phyloP scores from a whole-genome alignment of 2,113 vertebrate genomes.

The Amazona guildingii region DNA sequence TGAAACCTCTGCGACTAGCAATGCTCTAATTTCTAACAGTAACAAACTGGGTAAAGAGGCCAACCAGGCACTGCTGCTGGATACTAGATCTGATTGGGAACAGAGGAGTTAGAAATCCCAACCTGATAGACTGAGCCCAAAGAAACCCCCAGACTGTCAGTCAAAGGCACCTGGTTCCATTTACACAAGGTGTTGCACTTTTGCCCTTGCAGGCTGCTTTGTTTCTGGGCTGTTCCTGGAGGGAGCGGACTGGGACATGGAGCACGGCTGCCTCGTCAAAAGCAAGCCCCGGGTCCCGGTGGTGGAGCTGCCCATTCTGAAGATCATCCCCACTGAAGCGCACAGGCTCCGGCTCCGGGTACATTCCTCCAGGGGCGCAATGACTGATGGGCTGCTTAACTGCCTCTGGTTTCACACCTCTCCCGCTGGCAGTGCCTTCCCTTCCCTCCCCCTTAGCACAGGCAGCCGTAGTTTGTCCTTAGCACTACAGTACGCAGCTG shows the following conservation, averaged over 20 bases:
- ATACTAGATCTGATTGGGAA: fast-evolving
- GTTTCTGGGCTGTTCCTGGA: slow-evolving; percentile 91
- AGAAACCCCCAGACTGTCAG: not conserved
- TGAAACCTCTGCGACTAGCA: not conserved
- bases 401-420: not conserved
- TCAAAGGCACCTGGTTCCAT: not conserved
- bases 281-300: slow-evolving; percentile 88
- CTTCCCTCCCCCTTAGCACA: not conserved
- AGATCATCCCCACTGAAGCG: slow-evolving; percentile 85
- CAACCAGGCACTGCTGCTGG: not conserved
- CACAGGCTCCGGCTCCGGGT: slow-evolving; percentile 88
- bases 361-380: not conserved
- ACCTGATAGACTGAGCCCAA: not conserved
- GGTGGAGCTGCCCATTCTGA: slow-evolving; percentile 87
- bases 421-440: not conserved
- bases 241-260: slow-evolving; percentile 90
- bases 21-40: not conserved
- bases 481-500: fast-evolving
- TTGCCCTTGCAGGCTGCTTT: slow-evolving; percentile 81
- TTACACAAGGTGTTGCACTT: not conserved
- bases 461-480: not conserved
- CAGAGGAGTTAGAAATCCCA: not conserved
- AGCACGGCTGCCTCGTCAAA: slow-evolving; percentile 78
- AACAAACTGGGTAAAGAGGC: not conserved
- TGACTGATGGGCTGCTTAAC: fast-evolving